These are phyloP conservation scores for Hylia prasina DNA, from an alignment of 2,113 vertebrate genomes.

Conservation along the genomic window DNA sequence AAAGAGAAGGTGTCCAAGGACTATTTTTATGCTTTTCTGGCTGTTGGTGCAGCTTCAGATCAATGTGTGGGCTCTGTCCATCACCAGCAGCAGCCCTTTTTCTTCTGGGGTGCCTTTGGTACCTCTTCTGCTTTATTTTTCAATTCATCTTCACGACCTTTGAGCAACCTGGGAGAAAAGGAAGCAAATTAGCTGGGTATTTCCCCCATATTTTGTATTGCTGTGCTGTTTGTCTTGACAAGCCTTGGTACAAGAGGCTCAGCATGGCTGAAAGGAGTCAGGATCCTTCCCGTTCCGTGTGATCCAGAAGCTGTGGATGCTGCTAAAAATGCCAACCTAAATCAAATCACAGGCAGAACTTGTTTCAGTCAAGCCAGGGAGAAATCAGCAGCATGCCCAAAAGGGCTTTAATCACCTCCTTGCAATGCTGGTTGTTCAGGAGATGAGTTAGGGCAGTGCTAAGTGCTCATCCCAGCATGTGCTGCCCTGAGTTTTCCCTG, in stretches of 20 bases:
- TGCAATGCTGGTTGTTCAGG: not conserved
- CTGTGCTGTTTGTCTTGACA: not conserved
- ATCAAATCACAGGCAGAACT: not conserved
- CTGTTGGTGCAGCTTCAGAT: not conserved
- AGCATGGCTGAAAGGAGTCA: not conserved
- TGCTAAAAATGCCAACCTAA: not conserved
- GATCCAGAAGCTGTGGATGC: accelerated
- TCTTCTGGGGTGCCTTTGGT: slow-evolving; percentile 60
- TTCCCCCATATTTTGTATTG: not conserved
- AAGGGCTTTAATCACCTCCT: not conserved
- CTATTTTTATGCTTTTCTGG: not conserved
- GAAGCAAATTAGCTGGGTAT: not conserved
- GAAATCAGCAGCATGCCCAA: not conserved
- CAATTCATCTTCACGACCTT: slow-evolving; percentile 60
- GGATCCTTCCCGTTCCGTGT: not conserved
- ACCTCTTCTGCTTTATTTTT: slow-evolving; percentile 57
- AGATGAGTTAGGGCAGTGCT: not conserved
- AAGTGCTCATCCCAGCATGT: not conserved
- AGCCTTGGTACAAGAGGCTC: not conserved
- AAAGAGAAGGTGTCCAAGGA: not conserved
- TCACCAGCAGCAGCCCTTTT: slow-evolving; percentile 79
- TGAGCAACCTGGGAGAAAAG: slow-evolving; percentile 75
- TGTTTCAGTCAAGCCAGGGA: not conserved
- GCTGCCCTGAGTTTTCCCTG: not conserved
- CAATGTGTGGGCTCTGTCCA: accelerated